These are phyloP conservation scores for Cydia splendana DNA, from an alignment of 1,140 invertebrate species.

Conservation along the genomic window DNA sequence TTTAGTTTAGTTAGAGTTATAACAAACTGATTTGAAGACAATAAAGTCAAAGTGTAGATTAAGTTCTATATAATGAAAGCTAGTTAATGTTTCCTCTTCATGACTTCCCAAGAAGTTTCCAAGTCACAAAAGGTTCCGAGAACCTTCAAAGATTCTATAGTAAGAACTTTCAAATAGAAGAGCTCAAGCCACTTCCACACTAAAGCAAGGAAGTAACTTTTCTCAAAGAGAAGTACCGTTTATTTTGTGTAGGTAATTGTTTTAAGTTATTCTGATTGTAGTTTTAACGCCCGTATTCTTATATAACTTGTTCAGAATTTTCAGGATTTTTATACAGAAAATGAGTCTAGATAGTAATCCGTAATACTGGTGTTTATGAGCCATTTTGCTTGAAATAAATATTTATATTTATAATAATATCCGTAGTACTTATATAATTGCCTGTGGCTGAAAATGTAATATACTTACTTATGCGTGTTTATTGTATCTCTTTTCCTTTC, in stretches of 20 bases:
- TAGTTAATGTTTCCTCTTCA: slow-evolving; percentile 11
- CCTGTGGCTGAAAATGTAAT: no score
- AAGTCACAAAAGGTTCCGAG: slow-evolving; percentile 14
- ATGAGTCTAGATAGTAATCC: neutral
- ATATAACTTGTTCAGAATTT: neutral
- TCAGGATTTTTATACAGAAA: neutral
- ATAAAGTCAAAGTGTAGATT: slow-evolving; percentile 5
- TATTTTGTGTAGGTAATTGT: slow-evolving; percentile 2
- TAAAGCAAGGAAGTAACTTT: neutral
- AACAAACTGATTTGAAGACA: neutral
- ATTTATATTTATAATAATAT: no score
- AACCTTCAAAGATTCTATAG: slow-evolving; percentile 15
- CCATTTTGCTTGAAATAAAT: no score
- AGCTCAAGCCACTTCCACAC: neutral
- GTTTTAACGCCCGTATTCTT: neutral
- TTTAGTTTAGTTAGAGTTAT: no score
- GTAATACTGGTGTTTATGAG: no score
- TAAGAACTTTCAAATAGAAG: slow-evolving; percentile 14
- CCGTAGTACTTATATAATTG: no score
- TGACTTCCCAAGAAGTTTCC: slow-evolving; percentile 10
- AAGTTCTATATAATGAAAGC: neutral
- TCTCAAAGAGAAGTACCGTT: slow-evolving; percentile 4
- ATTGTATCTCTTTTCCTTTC: no score
- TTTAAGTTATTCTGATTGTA: neutral
- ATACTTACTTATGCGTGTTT: no score